Conservation (phyloP, 2,888 invertebrate genomes). For the Phlogophora meticulosa region DNA sequence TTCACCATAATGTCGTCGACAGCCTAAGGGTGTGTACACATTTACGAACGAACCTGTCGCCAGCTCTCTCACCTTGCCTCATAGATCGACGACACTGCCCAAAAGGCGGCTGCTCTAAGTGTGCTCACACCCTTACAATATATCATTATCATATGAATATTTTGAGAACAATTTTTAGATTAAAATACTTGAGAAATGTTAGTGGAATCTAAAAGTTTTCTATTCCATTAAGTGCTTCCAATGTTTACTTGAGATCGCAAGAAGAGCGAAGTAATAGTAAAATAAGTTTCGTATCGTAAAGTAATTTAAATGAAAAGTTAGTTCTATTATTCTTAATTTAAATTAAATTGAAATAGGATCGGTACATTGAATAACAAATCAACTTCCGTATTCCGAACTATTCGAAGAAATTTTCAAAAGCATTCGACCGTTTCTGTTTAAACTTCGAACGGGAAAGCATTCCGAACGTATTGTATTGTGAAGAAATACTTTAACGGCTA, state of each 20-base stretch:
- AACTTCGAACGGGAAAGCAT: conserved; percentile 71
- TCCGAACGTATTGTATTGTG: conserved; percentile 72
- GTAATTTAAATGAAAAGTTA: conserved; percentile 4
- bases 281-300: conserved; percentile 1
- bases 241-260: conserved; percentile 25
- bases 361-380: conserved; percentile 30
- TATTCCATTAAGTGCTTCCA: conserved; percentile 19
- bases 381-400: conserved; percentile 52
- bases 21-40: conserved; percentile 38
- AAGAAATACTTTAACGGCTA: conserved; percentile 59
- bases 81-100: neutral
- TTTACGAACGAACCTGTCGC: conserved; percentile 5
- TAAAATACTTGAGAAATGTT: conserved; percentile 30
- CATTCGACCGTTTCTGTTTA: conserved; percentile 70
- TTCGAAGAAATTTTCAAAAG: conserved; percentile 61
- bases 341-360: conserved; percentile 23
- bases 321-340: conserved; percentile 22
- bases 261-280: conserved; percentile 12
- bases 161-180: conserved; percentile 60
- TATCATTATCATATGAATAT: conserved; percentile 68
- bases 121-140: conserved; percentile 66
- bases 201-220: conserved; percentile 18
- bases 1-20: conserved; percentile 67
- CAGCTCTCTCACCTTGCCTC: neutral
- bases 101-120: neutral